phyloP scores from a whole-genome alignment of 2,888 invertebrate species.

The Atrina japonica region DNA sequence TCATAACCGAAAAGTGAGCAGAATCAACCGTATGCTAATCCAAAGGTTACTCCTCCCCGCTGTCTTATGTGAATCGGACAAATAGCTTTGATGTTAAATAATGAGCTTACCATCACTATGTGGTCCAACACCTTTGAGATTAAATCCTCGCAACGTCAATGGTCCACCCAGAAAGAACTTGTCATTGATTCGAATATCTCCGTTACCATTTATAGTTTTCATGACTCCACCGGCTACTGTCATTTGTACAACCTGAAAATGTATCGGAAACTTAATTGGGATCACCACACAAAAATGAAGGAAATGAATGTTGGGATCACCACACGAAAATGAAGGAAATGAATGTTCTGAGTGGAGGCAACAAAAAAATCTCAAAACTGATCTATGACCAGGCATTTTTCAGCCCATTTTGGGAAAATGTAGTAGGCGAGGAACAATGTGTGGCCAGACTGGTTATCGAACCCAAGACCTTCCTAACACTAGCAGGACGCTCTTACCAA shows the following conservation, averaged over 20 bases:
- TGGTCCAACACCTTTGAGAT: conserved; percentile 92
- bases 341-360: not conserved
- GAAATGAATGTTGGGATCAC: not conserved
- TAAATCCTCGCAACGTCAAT: conserved; percentile 92
- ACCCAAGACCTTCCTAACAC: no score
- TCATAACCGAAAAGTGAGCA: no score
- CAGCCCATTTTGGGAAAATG: no score
- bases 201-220: conserved; percentile 81
- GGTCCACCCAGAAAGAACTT: conserved; percentile 95
- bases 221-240: conserved; percentile 87
- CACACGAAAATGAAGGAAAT: not conserved
- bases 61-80: no score
- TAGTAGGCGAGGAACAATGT: no score
- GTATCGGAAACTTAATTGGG: no score
- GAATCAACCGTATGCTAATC: no score
- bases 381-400: not conserved
- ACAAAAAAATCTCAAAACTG: not conserved
- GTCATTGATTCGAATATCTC: conserved; percentile 82
- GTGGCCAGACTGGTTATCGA: no score
- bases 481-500: no score
- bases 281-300: conserved; percentile 3
- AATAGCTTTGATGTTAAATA: no score
- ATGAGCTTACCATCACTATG: conserved; percentile 86
- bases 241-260: conserved; percentile 87
- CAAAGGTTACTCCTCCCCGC: no score